phyloP scores from a whole-genome alignment of 2,113 vertebrate species.

The Ciconia maguari region DNA sequence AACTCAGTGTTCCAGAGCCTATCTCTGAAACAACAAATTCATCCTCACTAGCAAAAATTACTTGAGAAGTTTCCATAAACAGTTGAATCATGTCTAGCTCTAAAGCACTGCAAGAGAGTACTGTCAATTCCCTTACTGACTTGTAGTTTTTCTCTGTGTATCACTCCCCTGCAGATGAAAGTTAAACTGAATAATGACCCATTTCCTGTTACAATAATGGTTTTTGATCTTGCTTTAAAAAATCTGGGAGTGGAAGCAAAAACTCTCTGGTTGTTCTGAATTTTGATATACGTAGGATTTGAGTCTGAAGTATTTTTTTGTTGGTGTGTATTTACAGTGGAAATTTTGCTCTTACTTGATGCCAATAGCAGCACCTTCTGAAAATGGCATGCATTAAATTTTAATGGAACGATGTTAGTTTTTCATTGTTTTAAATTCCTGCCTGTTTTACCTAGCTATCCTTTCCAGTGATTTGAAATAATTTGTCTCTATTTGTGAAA shows the following conservation, averaged over 20 bases:
- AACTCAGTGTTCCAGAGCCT: neutral
- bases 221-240: slow-evolving; percentile 14
- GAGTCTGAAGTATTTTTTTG: neutral
- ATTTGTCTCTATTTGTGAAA: neutral
- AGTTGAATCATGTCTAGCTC: neutral
- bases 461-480: neutral
- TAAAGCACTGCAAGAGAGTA: neutral
- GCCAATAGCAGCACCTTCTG: neutral
- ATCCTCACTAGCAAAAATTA: neutral
- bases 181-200: slow-evolving; percentile 26
- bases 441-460: neutral
- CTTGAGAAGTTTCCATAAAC: neutral
- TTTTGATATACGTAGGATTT: neutral
- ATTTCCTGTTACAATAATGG: slow-evolving; percentile 13
- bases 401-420: neutral
- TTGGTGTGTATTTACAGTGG: neutral
- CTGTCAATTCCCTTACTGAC: neutral
- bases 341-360: neutral
- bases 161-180: neutral
- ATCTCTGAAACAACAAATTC: neutral
- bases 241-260: neutral
- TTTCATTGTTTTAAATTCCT: neutral
- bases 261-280: neutral
- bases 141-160: neutral
- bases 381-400: neutral